These are phyloP conservation scores for Ictalurus furcatus DNA, from an alignment of 2,113 vertebrate species.

Conservation along the genomic window DNA sequence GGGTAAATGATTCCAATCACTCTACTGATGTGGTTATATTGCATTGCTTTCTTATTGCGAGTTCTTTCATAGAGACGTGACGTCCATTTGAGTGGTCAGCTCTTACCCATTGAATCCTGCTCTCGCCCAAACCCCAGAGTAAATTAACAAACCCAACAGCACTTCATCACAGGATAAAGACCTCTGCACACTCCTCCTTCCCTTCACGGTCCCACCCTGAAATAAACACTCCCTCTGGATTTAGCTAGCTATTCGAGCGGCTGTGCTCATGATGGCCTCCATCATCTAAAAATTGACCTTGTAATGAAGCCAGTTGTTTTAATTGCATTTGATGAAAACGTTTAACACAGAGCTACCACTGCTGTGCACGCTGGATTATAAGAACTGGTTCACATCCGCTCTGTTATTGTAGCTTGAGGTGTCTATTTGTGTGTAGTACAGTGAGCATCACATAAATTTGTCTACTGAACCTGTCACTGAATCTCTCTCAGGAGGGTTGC, in stretches of 20 bases:
- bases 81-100: not conserved
- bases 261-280: not conserved
- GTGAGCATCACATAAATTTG: no score
- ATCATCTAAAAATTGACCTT: not conserved
- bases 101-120: not conserved
- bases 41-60: no score
- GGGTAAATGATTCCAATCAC: not conserved
- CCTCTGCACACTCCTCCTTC: not conserved
- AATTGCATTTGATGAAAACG: not conserved
- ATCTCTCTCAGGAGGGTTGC: not conserved
- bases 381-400: not conserved
- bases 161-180: not conserved
- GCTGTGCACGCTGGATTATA: not conserved
- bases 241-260: not conserved
- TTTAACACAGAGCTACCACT: not conserved
- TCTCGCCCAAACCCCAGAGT: not conserved
- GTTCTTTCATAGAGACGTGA: not conserved
- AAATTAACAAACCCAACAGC: not conserved
- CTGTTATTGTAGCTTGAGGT: not conserved
- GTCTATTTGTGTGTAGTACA: no score
- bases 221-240: not conserved
- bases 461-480: no score
- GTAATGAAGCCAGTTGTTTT: not conserved
- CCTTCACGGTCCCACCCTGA: not conserved
- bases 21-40: no score